Evolutionary conservation across 2,113 vertebrate genomes (phyloP).

Genomic region (Delphinapterus leucas): DNA sequence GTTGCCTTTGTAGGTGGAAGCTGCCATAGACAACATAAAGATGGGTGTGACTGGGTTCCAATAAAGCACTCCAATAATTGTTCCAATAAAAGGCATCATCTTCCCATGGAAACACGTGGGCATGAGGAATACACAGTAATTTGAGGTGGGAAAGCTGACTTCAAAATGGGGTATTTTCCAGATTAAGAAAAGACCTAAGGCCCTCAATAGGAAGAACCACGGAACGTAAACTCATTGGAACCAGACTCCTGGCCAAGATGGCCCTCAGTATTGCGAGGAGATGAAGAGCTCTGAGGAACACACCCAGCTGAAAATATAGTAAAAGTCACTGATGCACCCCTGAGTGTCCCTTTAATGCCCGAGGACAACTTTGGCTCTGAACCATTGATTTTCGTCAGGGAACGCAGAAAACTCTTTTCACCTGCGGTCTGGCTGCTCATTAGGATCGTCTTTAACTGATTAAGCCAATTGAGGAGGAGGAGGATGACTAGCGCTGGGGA

Average conservation of each 20-base stretch:
- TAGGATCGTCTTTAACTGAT: neutral
- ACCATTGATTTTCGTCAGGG: neutral
- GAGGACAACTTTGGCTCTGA: too few relatives aligned
- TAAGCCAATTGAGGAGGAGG: rapidly evolving
- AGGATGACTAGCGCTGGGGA: rapidly evolving
- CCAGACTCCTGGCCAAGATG: neutral
- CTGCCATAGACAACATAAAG: neutral
- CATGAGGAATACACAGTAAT: neutral
- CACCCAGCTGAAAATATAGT: too few relatives aligned
- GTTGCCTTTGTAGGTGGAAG: neutral
- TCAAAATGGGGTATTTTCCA: neutral
- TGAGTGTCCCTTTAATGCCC: neutral
- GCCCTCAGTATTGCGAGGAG: neutral
- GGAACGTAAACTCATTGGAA: neutral
- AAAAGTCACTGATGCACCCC: rapidly evolving
- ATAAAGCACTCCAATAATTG: neutral
- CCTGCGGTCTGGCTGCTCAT: too few relatives aligned
- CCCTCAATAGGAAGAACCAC: neutral
- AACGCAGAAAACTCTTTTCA: neutral
- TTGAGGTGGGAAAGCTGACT: neutral
- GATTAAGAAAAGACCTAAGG: neutral
- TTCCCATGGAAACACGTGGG: neutral
- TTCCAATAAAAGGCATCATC: neutral
- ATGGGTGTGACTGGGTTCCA: neutral
- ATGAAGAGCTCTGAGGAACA: neutral